phyloP scores from a whole-genome alignment of 2,797 vertebrate genomes.

The Phrynocephalus vlangalii region DNA sequence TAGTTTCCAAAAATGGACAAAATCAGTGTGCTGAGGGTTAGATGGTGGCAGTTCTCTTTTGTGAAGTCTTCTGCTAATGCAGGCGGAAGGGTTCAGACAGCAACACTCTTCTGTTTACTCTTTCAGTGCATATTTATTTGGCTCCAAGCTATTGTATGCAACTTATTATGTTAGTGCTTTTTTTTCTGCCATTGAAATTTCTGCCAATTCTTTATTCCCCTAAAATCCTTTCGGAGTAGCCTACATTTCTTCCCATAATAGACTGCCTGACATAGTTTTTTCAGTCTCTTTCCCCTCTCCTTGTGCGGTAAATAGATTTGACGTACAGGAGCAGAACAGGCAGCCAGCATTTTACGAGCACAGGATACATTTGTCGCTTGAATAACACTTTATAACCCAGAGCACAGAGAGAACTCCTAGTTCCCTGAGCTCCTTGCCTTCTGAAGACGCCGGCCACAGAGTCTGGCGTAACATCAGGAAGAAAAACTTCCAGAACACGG shows the following conservation, averaged over 20 bases:
- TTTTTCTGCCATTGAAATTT: background rate
- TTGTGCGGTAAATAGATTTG: background rate
- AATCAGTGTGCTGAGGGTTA: too few relatives aligned
- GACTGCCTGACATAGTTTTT: slow-evolving; percentile 6
- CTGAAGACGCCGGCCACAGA: too few relatives aligned
- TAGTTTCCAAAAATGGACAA: too few relatives aligned
- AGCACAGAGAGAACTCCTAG: too few relatives aligned
- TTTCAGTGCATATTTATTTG: background rate
- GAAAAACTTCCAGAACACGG: too few relatives aligned
- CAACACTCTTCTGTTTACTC: background rate
- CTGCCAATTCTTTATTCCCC: background rate
- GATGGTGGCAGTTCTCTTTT: too few relatives aligned
- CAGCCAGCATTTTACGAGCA: background rate
- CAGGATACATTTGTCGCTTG: background rate
- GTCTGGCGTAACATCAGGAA: too few relatives aligned
- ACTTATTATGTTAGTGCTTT: background rate
- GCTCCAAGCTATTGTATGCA: background rate
- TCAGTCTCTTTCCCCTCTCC: background rate
- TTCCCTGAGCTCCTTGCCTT: too few relatives aligned
- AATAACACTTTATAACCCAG: background rate
- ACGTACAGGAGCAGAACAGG: background rate
- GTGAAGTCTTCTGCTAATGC: background rate
- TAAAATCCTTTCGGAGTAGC: slow-evolving; percentile 7
- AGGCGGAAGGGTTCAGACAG: background rate
- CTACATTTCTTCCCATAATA: slow-evolving; percentile 2